Base-by-base conservation (phyloP, 2,113 vertebrate genomes). In the Chaetops frenatus region DNA sequence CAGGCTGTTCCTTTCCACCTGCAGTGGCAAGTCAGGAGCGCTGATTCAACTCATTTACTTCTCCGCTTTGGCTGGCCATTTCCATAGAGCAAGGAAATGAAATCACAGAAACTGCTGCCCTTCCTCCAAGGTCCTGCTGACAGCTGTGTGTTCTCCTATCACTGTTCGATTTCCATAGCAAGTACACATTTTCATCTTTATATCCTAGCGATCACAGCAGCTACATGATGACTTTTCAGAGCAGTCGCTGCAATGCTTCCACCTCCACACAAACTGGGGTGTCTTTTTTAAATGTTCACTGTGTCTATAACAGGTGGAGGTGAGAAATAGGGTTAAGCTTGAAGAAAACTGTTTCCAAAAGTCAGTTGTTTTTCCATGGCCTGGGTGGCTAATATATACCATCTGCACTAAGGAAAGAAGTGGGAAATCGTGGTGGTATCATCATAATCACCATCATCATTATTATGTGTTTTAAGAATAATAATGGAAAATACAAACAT, bases 1-100 rank as follows among this genome's bases (percentile, higher is more conserved):
- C 72, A 54, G 56, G 16, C 86, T 67, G 48, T 29, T 86, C 57
- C 80, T 84, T 72, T 86, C 77, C 1, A 4, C 92, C 92, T 61
- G 82, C 93, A 71, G 92, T 12, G 88, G 57, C 86, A 29, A 86
- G 40, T 67, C 48, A 2, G 65, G 40, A 81, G 48, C 42, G 7
- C 80, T 86, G 69, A 90, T 93, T 90, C 76, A 35, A 50, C 80
- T 95, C 36, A 95, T 91, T 96, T 88, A 44, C 60, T 84, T 12
- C 60, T 74, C 77, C 44, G 45, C 56, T 92, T 91, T 78, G 0
- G 0, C 56, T 64, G 45, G 28, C 76, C 48, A 3, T 88, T 88
- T 90, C 81, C 67, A 23, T 12, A 69, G 60, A 65, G 60, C 51
- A 67, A 77, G 50, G 79, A 95, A 94, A 94, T 53, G 35, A 78